Conservation (phyloP, 2,797 vertebrate species). For the Buceros bicornis region DNA sequence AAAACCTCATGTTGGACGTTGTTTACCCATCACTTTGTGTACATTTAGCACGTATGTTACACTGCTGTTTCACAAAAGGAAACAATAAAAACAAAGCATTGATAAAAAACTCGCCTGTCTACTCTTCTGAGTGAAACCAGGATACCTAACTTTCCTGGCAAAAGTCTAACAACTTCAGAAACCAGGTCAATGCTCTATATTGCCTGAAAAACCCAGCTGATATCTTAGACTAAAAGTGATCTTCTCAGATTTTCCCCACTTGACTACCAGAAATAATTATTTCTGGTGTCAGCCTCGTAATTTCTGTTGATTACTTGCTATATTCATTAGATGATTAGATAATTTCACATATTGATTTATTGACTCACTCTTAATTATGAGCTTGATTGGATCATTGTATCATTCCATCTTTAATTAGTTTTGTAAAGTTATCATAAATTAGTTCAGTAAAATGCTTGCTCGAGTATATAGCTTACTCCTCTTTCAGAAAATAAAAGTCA, state of each 20-base stretch:
- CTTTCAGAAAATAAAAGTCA: not conserved
- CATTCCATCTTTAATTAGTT: not conserved
- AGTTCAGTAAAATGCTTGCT: not conserved
- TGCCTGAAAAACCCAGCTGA: not conserved
- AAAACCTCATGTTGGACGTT: not conserved
- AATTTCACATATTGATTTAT: conserved; percentile 35
- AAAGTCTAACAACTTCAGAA: not conserved
- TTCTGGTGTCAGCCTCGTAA: not conserved
- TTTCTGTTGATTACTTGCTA: not conserved
- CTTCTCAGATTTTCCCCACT: not conserved
- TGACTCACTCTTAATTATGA: conserved; percentile 20
- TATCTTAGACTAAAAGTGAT: not conserved
- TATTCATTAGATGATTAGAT: not conserved
- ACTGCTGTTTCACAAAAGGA: not conserved
- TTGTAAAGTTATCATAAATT: not conserved
- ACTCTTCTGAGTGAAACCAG: not conserved
- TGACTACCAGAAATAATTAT: not conserved
- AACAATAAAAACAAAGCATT: not conserved
- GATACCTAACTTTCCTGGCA: not conserved
- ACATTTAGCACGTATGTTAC: not conserved
- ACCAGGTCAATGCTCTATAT: not conserved
- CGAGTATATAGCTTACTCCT: not conserved
- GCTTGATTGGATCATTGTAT: conserved; percentile 5
- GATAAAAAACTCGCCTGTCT: not conserved
- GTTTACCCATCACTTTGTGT: not conserved